Evolutionary conservation across 2,797 vertebrate species (phyloP).

Genomic region (Silurus lanzhouensis): DNA sequence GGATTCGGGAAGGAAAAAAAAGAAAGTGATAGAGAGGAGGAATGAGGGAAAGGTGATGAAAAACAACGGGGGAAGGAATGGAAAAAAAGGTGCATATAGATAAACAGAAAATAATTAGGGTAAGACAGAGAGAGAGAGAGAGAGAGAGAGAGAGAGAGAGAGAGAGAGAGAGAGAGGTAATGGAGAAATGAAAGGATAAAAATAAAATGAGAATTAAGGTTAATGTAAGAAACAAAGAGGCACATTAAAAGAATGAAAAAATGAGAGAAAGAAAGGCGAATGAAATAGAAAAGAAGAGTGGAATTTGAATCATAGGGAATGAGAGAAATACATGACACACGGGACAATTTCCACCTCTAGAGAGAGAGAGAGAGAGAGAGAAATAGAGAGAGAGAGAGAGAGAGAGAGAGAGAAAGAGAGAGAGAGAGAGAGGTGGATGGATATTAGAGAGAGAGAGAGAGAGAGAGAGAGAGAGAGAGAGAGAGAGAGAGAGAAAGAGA

Average conservation of each 20-base stretch:
- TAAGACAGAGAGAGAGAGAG: background rate
- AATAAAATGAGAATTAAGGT: background rate
- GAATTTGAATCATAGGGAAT: background rate
- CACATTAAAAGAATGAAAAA: background rate
- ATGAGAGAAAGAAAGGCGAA: conserved; percentile 16
- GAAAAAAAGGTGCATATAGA: background rate
- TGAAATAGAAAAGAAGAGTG: background rate
- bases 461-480: background rate
- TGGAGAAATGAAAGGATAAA: too few relatives aligned
- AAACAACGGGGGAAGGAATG: background rate
- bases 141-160: background rate
- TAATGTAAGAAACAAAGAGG: background rate
- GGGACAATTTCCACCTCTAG: background rate
- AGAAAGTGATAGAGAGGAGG: conserved; percentile 21
- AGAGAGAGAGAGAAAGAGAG: conserved; percentile 6
- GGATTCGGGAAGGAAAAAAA: background rate
- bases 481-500: conserved; percentile 1
- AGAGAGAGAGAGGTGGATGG: background rate
- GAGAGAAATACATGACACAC: background rate
- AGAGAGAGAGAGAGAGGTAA: background rate
- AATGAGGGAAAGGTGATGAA: conserved; percentile 13
- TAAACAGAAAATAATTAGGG: background rate
- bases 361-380: background rate
- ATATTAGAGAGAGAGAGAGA: background rate
- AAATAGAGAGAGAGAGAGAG: background rate